These are phyloP conservation scores for Propithecus coquereli DNA, from an alignment of 2,113 vertebrate species.

Conservation along the genomic window DNA sequence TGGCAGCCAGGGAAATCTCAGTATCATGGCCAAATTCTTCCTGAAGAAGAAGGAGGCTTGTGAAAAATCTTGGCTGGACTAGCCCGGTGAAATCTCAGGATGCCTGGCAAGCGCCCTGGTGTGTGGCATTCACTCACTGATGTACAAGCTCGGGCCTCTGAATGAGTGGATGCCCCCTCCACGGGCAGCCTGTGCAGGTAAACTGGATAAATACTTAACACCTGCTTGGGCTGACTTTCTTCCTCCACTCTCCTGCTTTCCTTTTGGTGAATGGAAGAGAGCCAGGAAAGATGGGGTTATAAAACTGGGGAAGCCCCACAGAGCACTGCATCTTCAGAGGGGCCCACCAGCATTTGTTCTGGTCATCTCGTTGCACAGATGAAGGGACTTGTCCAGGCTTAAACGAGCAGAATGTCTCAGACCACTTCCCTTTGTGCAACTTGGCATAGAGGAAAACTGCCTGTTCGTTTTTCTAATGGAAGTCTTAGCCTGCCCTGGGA, in stretches of 20 bases:
- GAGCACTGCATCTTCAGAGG: background rate
- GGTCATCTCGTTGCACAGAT: background rate
- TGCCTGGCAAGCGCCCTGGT: background rate
- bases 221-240: background rate
- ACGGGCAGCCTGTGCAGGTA: accelerated
- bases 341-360: background rate
- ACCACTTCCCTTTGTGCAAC: background rate
- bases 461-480: background rate
- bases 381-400: background rate
- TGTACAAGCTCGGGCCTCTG: background rate
- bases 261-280: background rate
- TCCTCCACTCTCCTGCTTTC: too few relatives aligned
- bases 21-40: background rate
- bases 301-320: background rate
- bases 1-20: background rate
- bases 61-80: conserved; percentile 31
- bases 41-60: background rate
- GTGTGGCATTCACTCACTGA: background rate
- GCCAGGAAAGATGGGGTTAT: background rate
- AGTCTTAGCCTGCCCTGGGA: background rate
- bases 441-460: background rate
- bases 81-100: conserved; percentile 11
- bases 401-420: background rate
- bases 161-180: background rate
- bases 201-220: background rate